phyloP scores from a whole-genome alignment of 1,140 invertebrate species.

The Pseudomyrmex sp. region DNA sequence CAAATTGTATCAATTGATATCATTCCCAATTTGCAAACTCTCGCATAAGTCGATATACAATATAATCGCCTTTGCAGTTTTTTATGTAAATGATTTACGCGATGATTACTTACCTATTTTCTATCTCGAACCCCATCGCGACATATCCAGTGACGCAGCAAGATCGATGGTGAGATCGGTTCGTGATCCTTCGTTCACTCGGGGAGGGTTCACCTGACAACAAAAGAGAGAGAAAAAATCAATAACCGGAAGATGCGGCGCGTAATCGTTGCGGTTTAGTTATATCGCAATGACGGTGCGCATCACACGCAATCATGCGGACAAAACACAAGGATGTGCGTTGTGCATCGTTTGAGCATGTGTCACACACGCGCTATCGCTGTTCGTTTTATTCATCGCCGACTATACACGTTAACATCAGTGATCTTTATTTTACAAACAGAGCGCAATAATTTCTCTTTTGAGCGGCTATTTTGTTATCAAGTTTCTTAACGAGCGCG shows the following conservation, averaged over 20 bases:
- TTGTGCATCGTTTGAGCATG: not conserved
- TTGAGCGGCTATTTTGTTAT: no score
- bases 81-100: not conserved
- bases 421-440: no score
- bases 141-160: slow-evolving; percentile 11
- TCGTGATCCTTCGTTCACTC: slow-evolving; percentile 4
- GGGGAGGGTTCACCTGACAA: slow-evolving; percentile 5
- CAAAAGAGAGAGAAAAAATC: not conserved
- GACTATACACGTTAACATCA: no score
- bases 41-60: no score
- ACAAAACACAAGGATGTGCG: not conserved
- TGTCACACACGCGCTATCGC: slow-evolving; percentile 7
- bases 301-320: slow-evolving; percentile 6
- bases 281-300: slow-evolving; percentile 14
- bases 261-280: slow-evolving; percentile 27
- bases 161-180: slow-evolving; percentile 25
- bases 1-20: not conserved
- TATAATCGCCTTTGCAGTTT: not conserved
- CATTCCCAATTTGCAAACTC: not conserved
- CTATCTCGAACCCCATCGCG: slow-evolving; percentile 36
- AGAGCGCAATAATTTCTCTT: no score
- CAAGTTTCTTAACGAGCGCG: no score
- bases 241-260: slow-evolving; percentile 5
- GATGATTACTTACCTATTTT: slow-evolving; percentile 32
- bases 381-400: no score